phyloP scores from a whole-genome alignment of 2,797 vertebrate species.

The Xerus rutilus region DNA sequence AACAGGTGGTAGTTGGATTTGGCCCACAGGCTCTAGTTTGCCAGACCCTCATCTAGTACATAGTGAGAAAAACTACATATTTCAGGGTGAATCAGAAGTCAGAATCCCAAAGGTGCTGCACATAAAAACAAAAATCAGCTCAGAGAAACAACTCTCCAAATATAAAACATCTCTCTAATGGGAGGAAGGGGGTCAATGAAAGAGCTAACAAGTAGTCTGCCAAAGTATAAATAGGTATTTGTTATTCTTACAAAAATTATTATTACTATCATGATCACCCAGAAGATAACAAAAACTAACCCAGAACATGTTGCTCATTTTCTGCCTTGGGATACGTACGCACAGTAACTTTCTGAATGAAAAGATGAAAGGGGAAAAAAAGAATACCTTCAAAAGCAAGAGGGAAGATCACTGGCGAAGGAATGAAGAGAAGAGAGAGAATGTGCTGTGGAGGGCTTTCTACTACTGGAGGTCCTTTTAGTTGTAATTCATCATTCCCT shows the following conservation, averaged over 20 bases:
- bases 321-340: neutral
- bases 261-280: neutral
- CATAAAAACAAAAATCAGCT: neutral
- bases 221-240: neutral
- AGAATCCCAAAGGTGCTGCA: neutral
- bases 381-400: neutral
- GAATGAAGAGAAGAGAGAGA: neutral
- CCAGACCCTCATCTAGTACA: neutral
- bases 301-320: neutral
- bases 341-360: constrained; percentile 40
- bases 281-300: constrained; percentile 22
- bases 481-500: constrained; percentile 51
- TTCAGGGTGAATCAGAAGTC: constrained; percentile 22
- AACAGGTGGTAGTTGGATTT: neutral
- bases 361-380: neutral
- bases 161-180: neutral
- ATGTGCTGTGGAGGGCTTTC: neutral
- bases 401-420: neutral
- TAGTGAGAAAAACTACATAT: neutral
- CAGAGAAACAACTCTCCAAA: neutral
- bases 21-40: neutral
- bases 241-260: neutral
- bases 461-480: neutral
- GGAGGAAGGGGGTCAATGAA: neutral
- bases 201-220: neutral